Evolutionary conservation across 2,797 vertebrate species (phyloP), one percentile per base, ranked within the genome.

Genomic region (Pseudochirops corinnae): DNA sequence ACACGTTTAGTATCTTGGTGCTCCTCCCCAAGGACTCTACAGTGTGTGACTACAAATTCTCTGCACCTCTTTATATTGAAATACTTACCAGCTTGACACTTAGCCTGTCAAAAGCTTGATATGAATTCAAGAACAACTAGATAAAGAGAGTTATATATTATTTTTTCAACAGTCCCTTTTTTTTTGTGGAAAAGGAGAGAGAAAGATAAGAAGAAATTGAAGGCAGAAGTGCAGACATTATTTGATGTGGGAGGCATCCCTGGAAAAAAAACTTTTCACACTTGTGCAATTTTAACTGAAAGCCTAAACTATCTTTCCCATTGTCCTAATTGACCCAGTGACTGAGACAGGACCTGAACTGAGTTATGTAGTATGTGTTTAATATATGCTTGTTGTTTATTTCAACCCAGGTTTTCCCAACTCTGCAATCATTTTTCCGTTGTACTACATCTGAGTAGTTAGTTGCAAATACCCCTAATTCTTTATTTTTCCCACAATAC

Each of bases 31-130:
- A 95, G 0, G 95, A 96, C 96, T 0, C 0, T 57, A 95, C 92
- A 74, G 53, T 93, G 0, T 55, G 0, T 4, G 93, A 82, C 95
- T 91, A 39, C 7, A 18, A 93, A 92, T 93, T n/a, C 92, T 93
- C 93, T 31, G 53, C 28, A 93, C n/a, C 56, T 90, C 55, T 90
- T 29, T 50, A 57, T 14, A 0, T 29, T 91, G 33, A 94, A 95
- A 56, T 39, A 55, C 74, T 52, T 87, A 67, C 16, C 0, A n/a
- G 0, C 95, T 74, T 96, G 96, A 93, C 93, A 93, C 82, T 56
- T 33, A 58, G 95, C 10, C 11, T 2, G 28, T 95, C 94, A 95
- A 93, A 97, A 93, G 74, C 0, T 31, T 96, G 31, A 33, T 96
- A 55, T 56, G 13, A 46, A 14, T 12, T 39, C 21, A 9, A 3